These are phyloP conservation scores for Xanthia icteritia DNA, from an alignment of 2,888 invertebrate species.

Conservation along the genomic window DNA sequence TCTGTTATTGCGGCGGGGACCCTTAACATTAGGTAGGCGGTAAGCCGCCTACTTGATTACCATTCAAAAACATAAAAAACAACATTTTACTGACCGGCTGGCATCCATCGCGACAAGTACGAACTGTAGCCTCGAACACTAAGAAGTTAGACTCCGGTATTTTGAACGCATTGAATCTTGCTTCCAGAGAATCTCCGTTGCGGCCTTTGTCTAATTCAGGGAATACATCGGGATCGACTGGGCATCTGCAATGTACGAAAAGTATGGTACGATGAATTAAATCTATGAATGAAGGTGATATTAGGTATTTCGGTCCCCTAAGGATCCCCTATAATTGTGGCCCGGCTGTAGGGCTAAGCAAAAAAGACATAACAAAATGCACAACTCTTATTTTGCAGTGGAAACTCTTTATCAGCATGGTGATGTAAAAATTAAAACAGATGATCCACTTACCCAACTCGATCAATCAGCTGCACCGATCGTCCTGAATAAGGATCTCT, in stretches of 20 bases:
- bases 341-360: not conserved
- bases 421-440: not conserved
- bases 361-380: not conserved
- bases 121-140: constrained; percentile 97
- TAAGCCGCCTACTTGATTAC: too few species aligned
- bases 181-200: constrained; percentile 96
- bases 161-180: constrained; percentile 98
- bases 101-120: constrained; percentile 96
- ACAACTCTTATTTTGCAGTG: not conserved
- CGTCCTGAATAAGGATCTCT: constrained; percentile 97
- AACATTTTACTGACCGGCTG: constrained; percentile 86
- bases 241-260: constrained; percentile 91
- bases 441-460: constrained; percentile 93
- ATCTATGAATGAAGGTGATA: not conserved
- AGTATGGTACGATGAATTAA: not conserved
- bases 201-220: constrained; percentile 96
- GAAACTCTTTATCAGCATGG: not conserved
- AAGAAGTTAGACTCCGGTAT: constrained; percentile 98
- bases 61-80: too few species aligned
- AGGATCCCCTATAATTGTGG: not conserved
- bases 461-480: constrained; percentile 96
- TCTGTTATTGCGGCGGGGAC: too few species aligned
- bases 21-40: too few species aligned
- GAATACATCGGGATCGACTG: constrained; percentile 97
- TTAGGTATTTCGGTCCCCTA: not conserved